Percentiles rank a stretch among this genome's conserved stretches.
These are phyloP conservation scores for Cochlearius cochlearius DNA, from an alignment of 2,113 vertebrate genomes.

Conservation along the genomic window DNA sequence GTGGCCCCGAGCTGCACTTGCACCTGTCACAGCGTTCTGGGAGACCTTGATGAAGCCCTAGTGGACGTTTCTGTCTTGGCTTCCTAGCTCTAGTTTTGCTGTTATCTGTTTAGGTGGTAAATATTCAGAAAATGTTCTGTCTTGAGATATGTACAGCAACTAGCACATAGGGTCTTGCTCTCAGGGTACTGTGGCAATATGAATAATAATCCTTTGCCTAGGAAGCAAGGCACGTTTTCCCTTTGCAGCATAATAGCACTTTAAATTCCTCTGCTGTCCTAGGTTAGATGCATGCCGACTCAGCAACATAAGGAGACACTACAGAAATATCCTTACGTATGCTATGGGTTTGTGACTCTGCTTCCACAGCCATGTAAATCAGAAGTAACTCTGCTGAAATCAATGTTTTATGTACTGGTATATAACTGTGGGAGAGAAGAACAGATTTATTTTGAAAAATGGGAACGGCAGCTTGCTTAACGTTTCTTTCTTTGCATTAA, in stretches of 20 bases:
- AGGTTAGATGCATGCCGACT: neutral
- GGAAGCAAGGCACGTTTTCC: neutral
- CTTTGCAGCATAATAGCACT: neutral
- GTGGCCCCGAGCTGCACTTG: neutral
- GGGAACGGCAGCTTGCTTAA: neutral
- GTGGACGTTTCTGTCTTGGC: neutral
- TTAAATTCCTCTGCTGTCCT: conserved; percentile 39
- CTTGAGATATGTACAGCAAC: neutral
- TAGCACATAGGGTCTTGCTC: neutral
- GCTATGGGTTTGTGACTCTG: neutral
- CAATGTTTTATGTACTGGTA: neutral
- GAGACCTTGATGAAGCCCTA: neutral
- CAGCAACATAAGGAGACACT: neutral
- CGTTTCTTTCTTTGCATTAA: neutral
- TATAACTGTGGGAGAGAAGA: neutral
- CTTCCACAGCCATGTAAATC: conserved; percentile 2
- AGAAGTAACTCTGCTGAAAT: conserved; percentile 5
- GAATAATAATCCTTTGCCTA: neutral
- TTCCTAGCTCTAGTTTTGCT: neutral
- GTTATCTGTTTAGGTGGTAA: neutral
- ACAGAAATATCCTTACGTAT: neutral
- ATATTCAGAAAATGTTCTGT: neutral
- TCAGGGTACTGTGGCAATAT: neutral
- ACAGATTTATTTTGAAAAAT: conserved; percentile 2
- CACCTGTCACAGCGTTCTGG: rapidly evolving